A percentile compares a stretch with the other conserved stretches of the same genome.
Evolutionary conservation across 2,888 invertebrate species (phyloP).

Genomic region (Tachina lurida): DNA sequence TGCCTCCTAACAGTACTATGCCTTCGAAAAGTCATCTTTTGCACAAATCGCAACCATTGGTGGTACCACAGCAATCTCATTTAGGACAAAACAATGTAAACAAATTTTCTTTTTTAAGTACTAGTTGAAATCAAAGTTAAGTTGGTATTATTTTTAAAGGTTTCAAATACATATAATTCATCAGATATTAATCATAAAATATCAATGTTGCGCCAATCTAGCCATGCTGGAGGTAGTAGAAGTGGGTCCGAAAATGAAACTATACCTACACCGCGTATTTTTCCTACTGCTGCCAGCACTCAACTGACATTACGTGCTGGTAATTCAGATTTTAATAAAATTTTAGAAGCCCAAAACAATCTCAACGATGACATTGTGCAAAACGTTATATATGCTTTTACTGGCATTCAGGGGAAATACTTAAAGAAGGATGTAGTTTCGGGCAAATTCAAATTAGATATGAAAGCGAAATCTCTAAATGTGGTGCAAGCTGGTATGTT

Average conservation of each 20-base stretch:
- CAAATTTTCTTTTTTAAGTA: neutral
- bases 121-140: neutral
- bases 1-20: constrained; percentile 70
- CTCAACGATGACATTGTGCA: constrained; percentile 85
- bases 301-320: constrained; percentile 55
- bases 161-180: constrained; percentile 48
- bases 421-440: constrained; percentile 86
- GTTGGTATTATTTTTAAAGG: constrained; percentile 17
- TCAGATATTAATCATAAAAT: constrained; percentile 60
- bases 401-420: constrained; percentile 93
- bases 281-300: constrained; percentile 36
- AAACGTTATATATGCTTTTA: constrained; percentile 92
- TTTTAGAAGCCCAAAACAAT: constrained; percentile 68
- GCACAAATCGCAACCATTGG: constrained; percentile 64
- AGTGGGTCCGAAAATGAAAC: constrained; percentile 68
- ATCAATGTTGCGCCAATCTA: constrained; percentile 50
- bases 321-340: constrained; percentile 56
- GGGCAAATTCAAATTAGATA: constrained; percentile 86
- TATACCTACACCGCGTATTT: constrained; percentile 18
- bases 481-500: constrained; percentile 86
- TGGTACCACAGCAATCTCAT: constrained; percentile 31
- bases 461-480: constrained; percentile 83
- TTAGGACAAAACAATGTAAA: constrained; percentile 51
- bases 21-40: constrained; percentile 73
- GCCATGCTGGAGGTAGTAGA: constrained; percentile 37